Base-by-base conservation (phyloP, 1,140 invertebrate genomes). In the Hycleus cichorii region DNA sequence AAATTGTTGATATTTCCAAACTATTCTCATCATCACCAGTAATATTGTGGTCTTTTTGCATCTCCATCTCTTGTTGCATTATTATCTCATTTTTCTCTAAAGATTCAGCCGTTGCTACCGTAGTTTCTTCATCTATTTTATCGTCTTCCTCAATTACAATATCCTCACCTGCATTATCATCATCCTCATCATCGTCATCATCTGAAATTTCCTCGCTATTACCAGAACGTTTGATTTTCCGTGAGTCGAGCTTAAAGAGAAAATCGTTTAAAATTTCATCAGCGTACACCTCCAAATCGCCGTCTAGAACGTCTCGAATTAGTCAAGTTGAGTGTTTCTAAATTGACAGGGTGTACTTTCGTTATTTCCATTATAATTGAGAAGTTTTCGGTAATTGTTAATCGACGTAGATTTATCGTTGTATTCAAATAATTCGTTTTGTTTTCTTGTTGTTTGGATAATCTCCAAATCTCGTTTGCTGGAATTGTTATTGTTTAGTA, bases 111-210 rank as follows among this genome's bases (percentile, higher is more conserved):
- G 45, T 56, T 3, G 46, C 24, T 1, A 10, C 24, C 39, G 12
- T 24, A 11, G 11, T 24, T 58, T 58, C 49, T 2, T 32, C 46
- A 42, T 45, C 43, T 32, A 3, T 32, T 32, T 32, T 32, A 8
- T 27, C 26, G 4, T 53, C 51, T n/a, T 53, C 51, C 39, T 53
- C 51, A 11, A 53, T 53, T 10, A 25, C 51, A 45, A 53, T 53
- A 45, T 53, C 51, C 32, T 53, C 51, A n/a, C 51, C 51, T 26
- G 39, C 18, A 25, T 46, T 45, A 10, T 53, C 51, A 32, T 45
- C 51, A 7, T 53, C 43, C 1, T 53, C 51, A 43, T 53, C 51
- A 38, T 53, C 51, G 11, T 53, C 51, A 7, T 53, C 50, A 26
- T 52, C 51, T 7, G 32, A 32, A n/a, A 26, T 24, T 43, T 52